Evolutionary conservation across 2,797 vertebrate genomes (phyloP).

Genomic region (Peromyscus aztecus): DNA sequence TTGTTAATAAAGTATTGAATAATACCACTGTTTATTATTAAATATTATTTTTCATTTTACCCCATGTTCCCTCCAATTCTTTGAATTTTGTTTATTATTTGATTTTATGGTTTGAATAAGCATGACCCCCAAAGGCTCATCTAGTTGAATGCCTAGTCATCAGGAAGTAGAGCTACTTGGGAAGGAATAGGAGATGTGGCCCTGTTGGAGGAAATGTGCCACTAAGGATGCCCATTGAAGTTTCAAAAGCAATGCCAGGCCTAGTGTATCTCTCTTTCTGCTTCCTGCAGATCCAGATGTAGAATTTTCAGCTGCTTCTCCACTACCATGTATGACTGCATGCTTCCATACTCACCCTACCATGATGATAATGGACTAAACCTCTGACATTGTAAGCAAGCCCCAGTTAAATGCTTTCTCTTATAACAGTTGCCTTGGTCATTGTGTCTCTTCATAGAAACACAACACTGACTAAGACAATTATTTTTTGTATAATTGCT

Average conservation of each 20-base stretch:
- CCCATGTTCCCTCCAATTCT: neutral
- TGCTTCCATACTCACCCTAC: neutral
- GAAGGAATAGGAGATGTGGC: too few relatives aligned
- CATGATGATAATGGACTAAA: neutral
- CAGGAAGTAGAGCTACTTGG: neutral
- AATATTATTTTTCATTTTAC: neutral
- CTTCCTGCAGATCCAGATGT: neutral
- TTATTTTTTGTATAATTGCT: neutral
- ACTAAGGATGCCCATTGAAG: neutral
- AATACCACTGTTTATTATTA: neutral
- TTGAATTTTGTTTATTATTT: neutral
- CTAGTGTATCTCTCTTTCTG: neutral
- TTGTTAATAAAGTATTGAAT: neutral
- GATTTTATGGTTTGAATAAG: neutral
- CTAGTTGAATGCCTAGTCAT: neutral
- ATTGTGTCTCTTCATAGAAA: neutral
- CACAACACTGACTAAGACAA: neutral
- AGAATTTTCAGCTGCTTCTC: neutral
- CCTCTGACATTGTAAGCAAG: neutral
- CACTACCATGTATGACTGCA: neutral
- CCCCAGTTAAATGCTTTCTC: neutral
- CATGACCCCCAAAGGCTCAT: neutral
- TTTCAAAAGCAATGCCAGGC: neutral
- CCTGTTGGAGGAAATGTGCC: neutral
- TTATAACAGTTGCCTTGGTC: neutral